phyloP scores from a whole-genome alignment of 2,888 invertebrate genomes.

The Clistopyga incitator region DNA sequence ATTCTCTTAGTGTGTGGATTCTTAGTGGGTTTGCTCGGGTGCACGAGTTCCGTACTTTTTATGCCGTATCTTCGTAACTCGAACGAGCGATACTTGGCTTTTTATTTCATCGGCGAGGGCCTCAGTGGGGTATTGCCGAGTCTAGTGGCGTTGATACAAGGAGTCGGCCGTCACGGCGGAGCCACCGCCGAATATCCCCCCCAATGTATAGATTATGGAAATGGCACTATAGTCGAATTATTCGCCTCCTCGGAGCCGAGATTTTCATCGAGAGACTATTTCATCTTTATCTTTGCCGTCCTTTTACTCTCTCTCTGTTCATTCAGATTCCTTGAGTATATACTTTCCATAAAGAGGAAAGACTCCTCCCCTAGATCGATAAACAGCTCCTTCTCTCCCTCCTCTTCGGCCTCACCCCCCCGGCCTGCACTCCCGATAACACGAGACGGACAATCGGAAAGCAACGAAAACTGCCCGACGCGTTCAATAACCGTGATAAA shows the following conservation, averaged over 20 bases:
- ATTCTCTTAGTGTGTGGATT: slow-evolving; percentile 88
- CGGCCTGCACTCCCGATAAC: background rate
- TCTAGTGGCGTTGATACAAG: slow-evolving; percentile 91
- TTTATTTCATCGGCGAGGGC: slow-evolving; percentile 93
- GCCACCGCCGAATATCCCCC: slow-evolving; percentile 87
- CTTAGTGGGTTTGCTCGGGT: slow-evolving; percentile 90
- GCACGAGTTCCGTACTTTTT: slow-evolving; percentile 94
- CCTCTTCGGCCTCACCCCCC: too few relatives aligned
- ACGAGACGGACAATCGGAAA: background rate
- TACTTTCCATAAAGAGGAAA: slow-evolving; percentile 64
- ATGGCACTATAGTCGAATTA: slow-evolving; percentile 82
- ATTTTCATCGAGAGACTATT: slow-evolving; percentile 89
- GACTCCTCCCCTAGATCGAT: background rate
- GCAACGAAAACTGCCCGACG: background rate
- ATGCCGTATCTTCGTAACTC: slow-evolving; percentile 93
- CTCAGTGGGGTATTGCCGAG: slow-evolving; percentile 93
- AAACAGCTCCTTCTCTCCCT: background rate
- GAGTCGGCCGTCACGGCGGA: slow-evolving; percentile 88
- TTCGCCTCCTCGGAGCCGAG: slow-evolving; percentile 85
- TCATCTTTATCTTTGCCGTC: slow-evolving; percentile 87
- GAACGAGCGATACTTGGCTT: slow-evolving; percentile 90
- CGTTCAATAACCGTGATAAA: background rate
- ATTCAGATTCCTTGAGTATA: slow-evolving; percentile 73
- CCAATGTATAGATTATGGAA: slow-evolving; percentile 80
- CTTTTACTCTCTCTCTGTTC: slow-evolving; percentile 88